Base-by-base conservation (phyloP, 2,113 vertebrate genomes). In the Nesoenas mayeri region DNA sequence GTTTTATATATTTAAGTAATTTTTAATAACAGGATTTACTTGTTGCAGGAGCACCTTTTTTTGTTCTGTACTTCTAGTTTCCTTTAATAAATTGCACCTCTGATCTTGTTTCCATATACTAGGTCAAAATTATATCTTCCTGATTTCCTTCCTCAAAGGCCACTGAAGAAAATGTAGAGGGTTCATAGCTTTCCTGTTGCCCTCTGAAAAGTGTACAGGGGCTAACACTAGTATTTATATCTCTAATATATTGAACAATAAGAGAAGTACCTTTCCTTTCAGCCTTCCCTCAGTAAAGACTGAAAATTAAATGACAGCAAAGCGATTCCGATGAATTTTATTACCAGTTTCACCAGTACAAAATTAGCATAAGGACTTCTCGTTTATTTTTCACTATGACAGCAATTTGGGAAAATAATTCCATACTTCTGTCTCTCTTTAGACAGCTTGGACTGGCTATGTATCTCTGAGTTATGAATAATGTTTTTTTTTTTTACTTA, bases 361-460 rank as follows among this genome's bases (percentile, higher is more conserved):
- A 19, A 54, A 81, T 95, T 91, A 87, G 20, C 42, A 80, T 79
- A 72, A 84, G 44, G 29, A 80, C 5, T 89, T 92, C 25, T 61
- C 56, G 88, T 91, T 96, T 70, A 79, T 86, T 95, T 95, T 93
- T 88, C 11, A 36, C 6, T 48, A 47, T 34, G 31, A 69, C 53
- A 86, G 60, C 11, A 22, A 36, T 72, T 75, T 62, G 32, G 48
- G 86, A 96, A 69, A 70, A 90, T 32, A 90, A 66, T 50, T 78
- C n/a, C 18, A n/a, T 22, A 22, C 13, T 57, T 85, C 26, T 88
- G 48, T 40, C 73, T 79, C 42, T 90, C 25, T 82, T 92, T 77
- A 36, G 72, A 83, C 38, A 78, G 11, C 15, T 88, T 78, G 64
- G 16, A 78, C 79, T 48, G 15, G 24, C 13, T 74, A 53, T 11